These are phyloP conservation scores for Hestina assimilis DNA, from an alignment of 1,140 invertebrate species.

Conservation along the genomic window DNA sequence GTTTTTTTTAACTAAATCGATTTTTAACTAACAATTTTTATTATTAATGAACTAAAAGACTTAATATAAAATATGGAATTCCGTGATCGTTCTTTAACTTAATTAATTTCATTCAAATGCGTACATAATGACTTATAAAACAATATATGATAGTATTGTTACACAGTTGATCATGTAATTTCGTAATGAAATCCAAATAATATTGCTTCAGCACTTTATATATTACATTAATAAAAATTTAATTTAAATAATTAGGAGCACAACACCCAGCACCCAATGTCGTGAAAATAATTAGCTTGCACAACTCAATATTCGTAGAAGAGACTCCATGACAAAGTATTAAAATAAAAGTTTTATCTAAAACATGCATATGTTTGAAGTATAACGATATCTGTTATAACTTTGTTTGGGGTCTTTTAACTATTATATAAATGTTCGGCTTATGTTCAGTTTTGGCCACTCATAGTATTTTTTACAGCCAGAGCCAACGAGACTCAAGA, in stretches of 20 bases:
- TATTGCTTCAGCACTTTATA: too few species aligned
- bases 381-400: not conserved
- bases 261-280: not conserved
- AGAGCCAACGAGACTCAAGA: slow-evolving; percentile 56
- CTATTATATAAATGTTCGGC: slow-evolving; percentile 22
- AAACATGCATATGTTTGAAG: too few species aligned
- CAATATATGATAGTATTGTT: not conserved
- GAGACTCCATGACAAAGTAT: too few species aligned
- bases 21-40: too few species aligned
- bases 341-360: too few species aligned
- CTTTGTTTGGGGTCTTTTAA: not conserved
- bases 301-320: not conserved
- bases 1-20: too few species aligned
- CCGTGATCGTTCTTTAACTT: too few species aligned
- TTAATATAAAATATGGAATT: not conserved
- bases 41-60: too few species aligned
- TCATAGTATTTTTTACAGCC: slow-evolving; percentile 44
- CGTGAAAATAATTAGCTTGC: not conserved
- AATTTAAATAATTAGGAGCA: not conserved
- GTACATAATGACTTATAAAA: not conserved
- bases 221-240: not conserved
- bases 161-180: not conserved
- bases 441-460: slow-evolving; percentile 42
- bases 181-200: not conserved
- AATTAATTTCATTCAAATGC: too few species aligned